A percentile compares a stretch with the other conserved stretches of the same genome.
phyloP scores from a whole-genome alignment of 1,140 invertebrate genomes.

The Phocides pigmalion region DNA sequence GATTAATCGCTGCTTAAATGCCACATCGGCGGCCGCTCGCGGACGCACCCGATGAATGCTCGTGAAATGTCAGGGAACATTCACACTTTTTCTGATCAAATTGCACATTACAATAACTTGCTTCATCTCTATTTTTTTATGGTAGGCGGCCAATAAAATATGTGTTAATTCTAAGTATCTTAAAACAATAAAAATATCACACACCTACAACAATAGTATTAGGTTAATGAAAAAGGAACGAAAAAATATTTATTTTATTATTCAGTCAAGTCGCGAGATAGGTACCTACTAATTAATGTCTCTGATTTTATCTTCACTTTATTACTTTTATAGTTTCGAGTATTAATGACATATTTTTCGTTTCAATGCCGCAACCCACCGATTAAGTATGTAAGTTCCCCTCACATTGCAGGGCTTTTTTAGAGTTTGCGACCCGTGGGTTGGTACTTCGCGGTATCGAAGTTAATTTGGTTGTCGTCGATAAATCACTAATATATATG shows the following conservation, averaged over 20 bases:
- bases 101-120: background rate
- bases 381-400: background rate
- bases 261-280: no score
- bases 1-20: constrained; percentile 32
- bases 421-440: background rate
- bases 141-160: background rate
- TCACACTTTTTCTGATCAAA: constrained; percentile 2
- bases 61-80: constrained; percentile 17
- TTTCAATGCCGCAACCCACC: background rate
- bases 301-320: no score
- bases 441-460: background rate
- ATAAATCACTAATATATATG: constrained; percentile 20
- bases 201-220: no score
- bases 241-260: no score
- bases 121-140: background rate
- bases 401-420: background rate
- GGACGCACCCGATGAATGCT: constrained; percentile 3
- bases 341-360: no score
- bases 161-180: no score
- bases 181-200: no score
- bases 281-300: no score
- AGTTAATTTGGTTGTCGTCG: constrained; percentile 23
- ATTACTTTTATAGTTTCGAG: no score
- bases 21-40: constrained; percentile 21
- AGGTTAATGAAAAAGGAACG: no score